A percentile compares a stretch with the other conserved stretches of the same genome.
phyloP scores from a whole-genome alignment of 2,888 invertebrate species.

The Eilema griseolum region DNA sequence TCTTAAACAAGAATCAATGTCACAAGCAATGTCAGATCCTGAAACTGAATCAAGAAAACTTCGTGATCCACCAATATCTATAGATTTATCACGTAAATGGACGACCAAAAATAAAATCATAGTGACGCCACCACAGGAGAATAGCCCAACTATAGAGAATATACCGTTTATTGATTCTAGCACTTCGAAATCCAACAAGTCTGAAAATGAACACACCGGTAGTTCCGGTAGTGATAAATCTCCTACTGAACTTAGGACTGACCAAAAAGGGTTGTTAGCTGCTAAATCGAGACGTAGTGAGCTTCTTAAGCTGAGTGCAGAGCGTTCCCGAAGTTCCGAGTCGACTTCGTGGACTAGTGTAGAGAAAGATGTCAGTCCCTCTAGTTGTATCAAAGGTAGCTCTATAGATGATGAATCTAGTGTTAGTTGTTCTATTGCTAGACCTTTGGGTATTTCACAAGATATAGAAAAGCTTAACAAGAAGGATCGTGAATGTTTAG shows the following conservation, averaged over 20 bases:
- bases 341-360: conserved; percentile 93
- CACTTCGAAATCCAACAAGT: conserved; percentile 76
- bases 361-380: conserved; percentile 90
- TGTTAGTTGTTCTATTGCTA: conserved; percentile 92
- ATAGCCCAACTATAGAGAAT: conserved; percentile 87
- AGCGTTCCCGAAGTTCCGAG: conserved; percentile 92
- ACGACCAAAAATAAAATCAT: conserved; percentile 87
- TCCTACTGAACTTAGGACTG: conserved; percentile 75
- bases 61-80: conserved; percentile 64
- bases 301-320: conserved; percentile 89
- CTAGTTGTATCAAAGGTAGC: conserved; percentile 88
- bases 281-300: conserved; percentile 85
- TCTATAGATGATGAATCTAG: conserved; percentile 91
- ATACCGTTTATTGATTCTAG: conserved; percentile 81
- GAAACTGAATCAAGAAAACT: conserved; percentile 71
- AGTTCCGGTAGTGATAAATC: conserved; percentile 82
- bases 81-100: conserved; percentile 79
- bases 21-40: conserved; percentile 75
- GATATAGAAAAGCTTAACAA: conserved; percentile 89
- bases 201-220: conserved; percentile 80
- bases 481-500: conserved; percentile 88
- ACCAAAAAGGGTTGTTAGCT: conserved; percentile 73
- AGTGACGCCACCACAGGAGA: conserved; percentile 88
- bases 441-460: conserved; percentile 92
- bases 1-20: conserved; percentile 78